Evolutionary conservation across 2,113 vertebrate species (phyloP).

Genomic region (Rhadina sibilatrix): DNA sequence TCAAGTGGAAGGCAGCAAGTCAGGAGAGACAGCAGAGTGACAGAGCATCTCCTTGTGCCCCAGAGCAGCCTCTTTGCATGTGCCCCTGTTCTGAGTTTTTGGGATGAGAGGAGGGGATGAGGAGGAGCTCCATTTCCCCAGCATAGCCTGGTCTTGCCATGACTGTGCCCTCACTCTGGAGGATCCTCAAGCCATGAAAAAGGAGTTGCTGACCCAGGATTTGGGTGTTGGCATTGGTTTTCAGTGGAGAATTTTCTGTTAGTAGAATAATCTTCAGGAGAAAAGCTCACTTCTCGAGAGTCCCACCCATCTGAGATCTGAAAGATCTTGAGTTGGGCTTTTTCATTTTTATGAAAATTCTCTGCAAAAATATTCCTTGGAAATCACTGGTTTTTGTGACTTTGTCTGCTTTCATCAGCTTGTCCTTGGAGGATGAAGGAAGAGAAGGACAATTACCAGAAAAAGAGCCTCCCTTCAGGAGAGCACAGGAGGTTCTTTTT

Average conservation of each 20-base stretch:
- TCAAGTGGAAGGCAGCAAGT: background rate
- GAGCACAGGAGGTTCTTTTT: background rate
- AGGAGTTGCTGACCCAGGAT: background rate
- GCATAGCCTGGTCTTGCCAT: background rate
- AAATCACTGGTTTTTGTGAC: background rate
- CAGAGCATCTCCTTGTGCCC: background rate
- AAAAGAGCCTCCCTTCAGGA: background rate
- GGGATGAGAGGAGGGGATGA: background rate
- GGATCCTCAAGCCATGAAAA: background rate
- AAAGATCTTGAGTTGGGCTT: background rate
- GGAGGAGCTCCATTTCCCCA: background rate
- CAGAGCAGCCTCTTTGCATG: background rate
- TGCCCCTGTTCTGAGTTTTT: background rate
- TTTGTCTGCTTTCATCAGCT: background rate
- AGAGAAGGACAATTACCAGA: background rate
- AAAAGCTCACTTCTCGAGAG: background rate
- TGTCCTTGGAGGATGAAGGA: background rate
- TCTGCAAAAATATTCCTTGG: background rate
- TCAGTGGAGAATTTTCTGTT: background rate
- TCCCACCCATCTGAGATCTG: background rate
- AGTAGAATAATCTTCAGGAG: background rate
- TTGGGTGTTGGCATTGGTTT: background rate
- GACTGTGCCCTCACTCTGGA: rapidly evolving
- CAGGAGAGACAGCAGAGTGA: background rate
- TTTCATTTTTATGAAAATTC: background rate